phyloP scores from a whole-genome alignment of 2,888 invertebrate species.

The Aphodius sticticus region DNA sequence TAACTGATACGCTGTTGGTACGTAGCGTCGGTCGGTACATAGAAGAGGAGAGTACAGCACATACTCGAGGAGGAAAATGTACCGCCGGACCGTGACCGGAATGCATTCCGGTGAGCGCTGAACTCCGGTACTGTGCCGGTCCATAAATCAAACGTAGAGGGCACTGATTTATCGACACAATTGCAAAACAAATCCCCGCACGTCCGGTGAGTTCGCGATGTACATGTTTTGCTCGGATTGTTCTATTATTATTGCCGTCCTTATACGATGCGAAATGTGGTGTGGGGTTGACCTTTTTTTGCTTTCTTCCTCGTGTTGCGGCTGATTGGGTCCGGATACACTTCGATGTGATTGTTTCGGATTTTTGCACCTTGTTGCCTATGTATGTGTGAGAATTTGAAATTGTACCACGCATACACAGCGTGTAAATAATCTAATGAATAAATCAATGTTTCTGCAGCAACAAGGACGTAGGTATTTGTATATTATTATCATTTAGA shows the following conservation, averaged over 20 bases:
- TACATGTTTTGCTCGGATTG: not conserved
- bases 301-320: not conserved
- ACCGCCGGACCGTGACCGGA: constrained; percentile 1
- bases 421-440: too few relatives aligned
- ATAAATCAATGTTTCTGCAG: too few relatives aligned
- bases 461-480: too few relatives aligned
- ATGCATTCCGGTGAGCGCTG: constrained; percentile 4
- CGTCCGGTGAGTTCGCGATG: not conserved
- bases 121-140: constrained; percentile 10
- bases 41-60: not conserved
- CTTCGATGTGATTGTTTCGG: not conserved
- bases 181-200: constrained; percentile 24
- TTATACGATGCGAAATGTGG: not conserved
- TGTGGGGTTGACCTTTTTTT: not conserved
- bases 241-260: not conserved
- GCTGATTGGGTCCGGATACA: not conserved
- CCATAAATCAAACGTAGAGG: constrained; percentile 30
- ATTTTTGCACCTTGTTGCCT: not conserved
- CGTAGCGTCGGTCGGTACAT: not conserved
- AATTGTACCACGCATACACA: too few relatives aligned
- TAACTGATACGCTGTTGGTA: not conserved
- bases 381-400: not conserved
- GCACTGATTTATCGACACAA: constrained; percentile 31
- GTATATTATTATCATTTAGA: too few relatives aligned
- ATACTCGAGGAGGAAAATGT: constrained; percentile 13